Evolutionary conservation across 2,888 invertebrate genomes (phyloP).

Genomic region (Platerodrilus igneus): DNA sequence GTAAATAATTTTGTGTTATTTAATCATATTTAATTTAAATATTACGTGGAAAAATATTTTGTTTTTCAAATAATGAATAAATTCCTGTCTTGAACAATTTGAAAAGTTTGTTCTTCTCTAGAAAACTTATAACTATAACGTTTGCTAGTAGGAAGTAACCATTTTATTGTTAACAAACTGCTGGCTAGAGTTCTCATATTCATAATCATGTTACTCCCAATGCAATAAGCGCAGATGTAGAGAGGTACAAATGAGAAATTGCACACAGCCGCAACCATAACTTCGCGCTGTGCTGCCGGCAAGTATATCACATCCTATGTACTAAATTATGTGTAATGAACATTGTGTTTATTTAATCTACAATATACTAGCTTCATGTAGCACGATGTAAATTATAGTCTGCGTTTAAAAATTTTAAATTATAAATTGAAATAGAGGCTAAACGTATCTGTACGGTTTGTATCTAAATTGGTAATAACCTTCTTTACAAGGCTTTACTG

Average conservation of each 20-base stretch:
- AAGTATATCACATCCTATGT: constrained; percentile 44
- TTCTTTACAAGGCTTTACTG: constrained; percentile 34
- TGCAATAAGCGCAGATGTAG: constrained; percentile 47
- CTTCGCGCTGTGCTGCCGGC: constrained; percentile 40
- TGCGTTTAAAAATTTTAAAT: neutral
- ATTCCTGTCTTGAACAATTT: no score
- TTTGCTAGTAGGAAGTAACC: constrained; percentile 25
- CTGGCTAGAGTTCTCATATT: constrained; percentile 43
- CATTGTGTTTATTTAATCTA: constrained; percentile 47
- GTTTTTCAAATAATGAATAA: no score
- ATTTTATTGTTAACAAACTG: constrained; percentile 28
- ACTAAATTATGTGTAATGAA: constrained; percentile 47
- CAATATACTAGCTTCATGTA: constrained; percentile 1
- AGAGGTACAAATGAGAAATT: constrained; percentile 47
- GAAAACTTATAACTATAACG: no score
- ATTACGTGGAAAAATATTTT: no score
- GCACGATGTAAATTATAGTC: neutral
- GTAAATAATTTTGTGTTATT: no score
- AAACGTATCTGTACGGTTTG: neutral
- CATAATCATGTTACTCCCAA: constrained; percentile 46
- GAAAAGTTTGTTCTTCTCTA: no score
- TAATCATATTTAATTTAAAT: no score
- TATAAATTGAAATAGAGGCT: neutral
- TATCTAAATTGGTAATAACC: neutral
- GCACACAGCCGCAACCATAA: constrained; percentile 44